phyloP scores from a whole-genome alignment of 1,140 invertebrate genomes.

The fruit fly (Drosophila melanogaster) region Release_6_plus_ISO1_MT NT_033779.5:3759001-3759500 shows the following conservation, averaged over 20 bases:
- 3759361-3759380: constrained; percentile 22
- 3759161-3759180: neutral
- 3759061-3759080: constrained; percentile 64
- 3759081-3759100: constrained; percentile 65
- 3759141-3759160: constrained; percentile 67
- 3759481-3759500: constrained; percentile 41
- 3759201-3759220: constrained; percentile 26
- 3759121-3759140: constrained; percentile 59
- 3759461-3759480: constrained; percentile 22
- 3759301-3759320: constrained; percentile 40
- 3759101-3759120: constrained; percentile 56
- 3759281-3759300: constrained; percentile 68
- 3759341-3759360: constrained; percentile 7
- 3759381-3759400: constrained; percentile 61
- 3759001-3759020: constrained; percentile 88
- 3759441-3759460: constrained; percentile 55
- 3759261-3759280: constrained; percentile 77
- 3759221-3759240: constrained; percentile 43
- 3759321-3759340: constrained; percentile 3
- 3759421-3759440: constrained; percentile 50
- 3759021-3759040: constrained; percentile 91
- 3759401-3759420: constrained; percentile 21
- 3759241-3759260: constrained; percentile 76
- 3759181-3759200: neutral
- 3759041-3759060: constrained; percentile 87